Conservation (phyloP, 2,113 vertebrate genomes). For the Carollia perspicillata region DNA sequence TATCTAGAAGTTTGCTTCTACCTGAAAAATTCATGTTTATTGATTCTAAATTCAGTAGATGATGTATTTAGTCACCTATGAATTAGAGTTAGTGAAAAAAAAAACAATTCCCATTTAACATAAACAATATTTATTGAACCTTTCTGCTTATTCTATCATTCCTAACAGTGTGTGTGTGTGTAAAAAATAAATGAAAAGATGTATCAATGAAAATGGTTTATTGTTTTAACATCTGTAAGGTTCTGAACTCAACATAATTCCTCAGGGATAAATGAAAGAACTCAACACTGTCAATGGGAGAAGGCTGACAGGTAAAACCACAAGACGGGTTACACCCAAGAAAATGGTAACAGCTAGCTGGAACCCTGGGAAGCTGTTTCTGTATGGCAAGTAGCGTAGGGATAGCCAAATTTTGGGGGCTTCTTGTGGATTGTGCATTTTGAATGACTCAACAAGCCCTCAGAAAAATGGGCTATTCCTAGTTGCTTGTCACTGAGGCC, state of each 20-base stretch:
- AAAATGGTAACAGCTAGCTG: background rate
- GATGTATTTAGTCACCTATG: background rate
- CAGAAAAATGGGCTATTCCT: background rate
- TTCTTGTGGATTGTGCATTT: background rate
- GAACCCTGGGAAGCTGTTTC: accelerated
- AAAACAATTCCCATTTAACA: background rate
- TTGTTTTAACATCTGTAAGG: background rate
- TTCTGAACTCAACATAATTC: background rate
- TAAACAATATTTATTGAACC: background rate
- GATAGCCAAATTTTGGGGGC: background rate
- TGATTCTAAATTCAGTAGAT: background rate
- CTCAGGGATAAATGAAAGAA: background rate
- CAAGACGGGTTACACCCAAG: background rate
- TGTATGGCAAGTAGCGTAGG: background rate
- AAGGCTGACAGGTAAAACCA: background rate
- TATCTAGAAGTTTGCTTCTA: background rate
- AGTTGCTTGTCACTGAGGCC: background rate
- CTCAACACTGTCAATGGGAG: background rate
- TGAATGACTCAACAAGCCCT: background rate
- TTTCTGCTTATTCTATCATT: background rate
- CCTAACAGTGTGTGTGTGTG: background rate
- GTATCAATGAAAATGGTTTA: background rate
- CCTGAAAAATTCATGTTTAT: background rate
- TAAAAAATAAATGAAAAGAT: background rate
- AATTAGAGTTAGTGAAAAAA: background rate